phyloP scores from a whole-genome alignment of 2,888 invertebrate species.

The Drosophila percnosoma region DNA sequence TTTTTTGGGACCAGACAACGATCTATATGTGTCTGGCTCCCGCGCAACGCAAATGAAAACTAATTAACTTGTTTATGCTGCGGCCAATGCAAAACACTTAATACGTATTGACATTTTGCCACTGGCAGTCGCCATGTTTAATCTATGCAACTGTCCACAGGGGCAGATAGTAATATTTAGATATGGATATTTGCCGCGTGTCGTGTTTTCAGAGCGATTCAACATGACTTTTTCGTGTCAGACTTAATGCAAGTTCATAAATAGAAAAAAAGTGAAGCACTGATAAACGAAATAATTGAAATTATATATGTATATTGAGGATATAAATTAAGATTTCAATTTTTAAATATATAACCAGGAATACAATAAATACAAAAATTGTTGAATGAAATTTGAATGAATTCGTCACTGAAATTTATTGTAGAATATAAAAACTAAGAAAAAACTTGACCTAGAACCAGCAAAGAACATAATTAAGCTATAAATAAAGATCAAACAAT shows the following conservation, averaged over 20 bases:
- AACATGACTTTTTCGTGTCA: not conserved
- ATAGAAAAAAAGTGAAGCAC: not conserved
- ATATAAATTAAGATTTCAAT: not conserved
- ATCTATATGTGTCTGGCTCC: conserved; percentile 12
- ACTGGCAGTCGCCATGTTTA: conserved; percentile 53
- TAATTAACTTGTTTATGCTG: conserved; percentile 63
- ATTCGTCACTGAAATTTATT: not conserved
- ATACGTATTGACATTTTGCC: conserved; percentile 48
- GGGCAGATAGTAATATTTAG: conserved; percentile 8
- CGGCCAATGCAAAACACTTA: conserved; percentile 27
- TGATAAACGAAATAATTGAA: not conserved
- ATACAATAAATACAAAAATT: no score
- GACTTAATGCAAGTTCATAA: not conserved
- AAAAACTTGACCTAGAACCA: not conserved
- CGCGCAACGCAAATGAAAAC: conserved; percentile 23
- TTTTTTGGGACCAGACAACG: conserved; percentile 6
- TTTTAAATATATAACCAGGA: not conserved
- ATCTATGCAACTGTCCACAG: conserved; percentile 48
- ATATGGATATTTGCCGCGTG: not conserved
- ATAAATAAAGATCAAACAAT: not conserved
- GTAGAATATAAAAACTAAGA: not conserved
- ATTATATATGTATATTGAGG: not conserved
- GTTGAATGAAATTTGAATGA: no score
- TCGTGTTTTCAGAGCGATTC: not conserved
- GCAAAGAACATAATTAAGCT: not conserved